phyloP scores from a whole-genome alignment of 2,888 invertebrate species.

The Escarpia spicata region DNA sequence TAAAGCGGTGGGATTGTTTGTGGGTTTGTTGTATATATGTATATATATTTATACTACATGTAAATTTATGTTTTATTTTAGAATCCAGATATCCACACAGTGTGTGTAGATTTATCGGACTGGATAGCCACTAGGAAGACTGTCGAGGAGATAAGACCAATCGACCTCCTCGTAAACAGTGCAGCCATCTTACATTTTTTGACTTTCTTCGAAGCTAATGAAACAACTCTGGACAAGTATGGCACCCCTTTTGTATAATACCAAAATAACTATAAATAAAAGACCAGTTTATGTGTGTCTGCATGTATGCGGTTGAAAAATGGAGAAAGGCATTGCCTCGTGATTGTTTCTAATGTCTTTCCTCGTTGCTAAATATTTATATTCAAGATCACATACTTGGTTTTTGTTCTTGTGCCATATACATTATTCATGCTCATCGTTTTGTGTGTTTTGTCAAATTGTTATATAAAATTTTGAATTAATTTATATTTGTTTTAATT shows the following conservation, averaged over 20 bases:
- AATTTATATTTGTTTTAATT: too few species aligned
- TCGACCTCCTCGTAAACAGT: constrained; percentile 90
- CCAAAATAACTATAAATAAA: background rate
- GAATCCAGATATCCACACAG: constrained; percentile 53
- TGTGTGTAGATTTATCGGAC: constrained; percentile 78
- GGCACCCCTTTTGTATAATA: background rate
- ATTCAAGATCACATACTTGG: too few species aligned
- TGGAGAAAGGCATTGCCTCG: too few species aligned
- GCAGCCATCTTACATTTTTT: constrained; percentile 80
- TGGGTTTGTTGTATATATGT: too few species aligned
- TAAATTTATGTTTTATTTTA: constrained; percentile 30
- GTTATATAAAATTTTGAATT: too few species aligned
- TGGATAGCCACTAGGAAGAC: constrained; percentile 79
- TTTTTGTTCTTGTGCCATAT: too few species aligned
- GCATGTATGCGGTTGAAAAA: background rate
- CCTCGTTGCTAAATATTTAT: too few species aligned
- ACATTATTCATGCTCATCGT: too few species aligned
- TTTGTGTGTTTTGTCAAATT: too few species aligned
- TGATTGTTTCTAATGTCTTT: too few species aligned
- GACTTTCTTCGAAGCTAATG: constrained; percentile 72
- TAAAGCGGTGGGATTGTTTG: too few species aligned
- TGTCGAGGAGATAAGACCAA: constrained; percentile 73
- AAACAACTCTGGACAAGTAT: background rate
- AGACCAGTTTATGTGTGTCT: background rate
- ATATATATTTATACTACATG: too few species aligned